Base-by-base conservation (phyloP, 2,113 vertebrate species). In the Excalfactoria chinensis region DNA sequence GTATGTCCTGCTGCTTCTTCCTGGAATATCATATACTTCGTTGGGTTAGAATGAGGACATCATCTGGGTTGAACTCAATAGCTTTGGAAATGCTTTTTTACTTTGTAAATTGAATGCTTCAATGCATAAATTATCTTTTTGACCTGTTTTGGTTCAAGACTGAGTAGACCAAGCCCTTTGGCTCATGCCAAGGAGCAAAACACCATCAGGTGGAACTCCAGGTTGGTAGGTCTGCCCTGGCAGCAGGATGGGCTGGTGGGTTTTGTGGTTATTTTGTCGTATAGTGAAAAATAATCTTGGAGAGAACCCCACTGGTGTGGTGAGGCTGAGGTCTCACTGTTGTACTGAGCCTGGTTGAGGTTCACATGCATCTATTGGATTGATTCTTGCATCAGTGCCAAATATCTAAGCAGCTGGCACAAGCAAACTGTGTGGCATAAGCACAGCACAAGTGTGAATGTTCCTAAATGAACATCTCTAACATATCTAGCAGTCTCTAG, bases 401-500 rank as follows among this genome's bases (percentile, higher is more conserved):
- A 83, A 53, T 4, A 6, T 46, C 41, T 66, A 32, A 60, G 81
- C 0, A 1, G 2, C 15, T 0, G 30, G 21, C 59, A 34, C 7
- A 9, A 69, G 40, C 18, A 75, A 84, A 20, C 30, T 16, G 28
- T 41, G 43, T 20, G 28, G 26, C 69, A 35, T 19, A 53, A 46
- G 28, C 3, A 37, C 26, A 37, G 17, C 23, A 30, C 2, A 7
- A 37, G 66, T 4, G 6, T 16, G 84, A 73, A 44, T 15, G 49
- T 16, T 70, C 60, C 44, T 51, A 26, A 77, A 81, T 1, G 4
- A 56, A 2, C 2, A 53, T 41, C 4, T 67, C 35, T 46, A 40
- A 41, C 35, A n/a, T 2, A 9, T 48, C 73, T 26, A 53, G 51
- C 51, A 30, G 51, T 56, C 53, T 56, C 53, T 56, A 32, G 53